Conservation (phyloP, 2,113 vertebrate species). For the Aviceda subcristata region DNA sequence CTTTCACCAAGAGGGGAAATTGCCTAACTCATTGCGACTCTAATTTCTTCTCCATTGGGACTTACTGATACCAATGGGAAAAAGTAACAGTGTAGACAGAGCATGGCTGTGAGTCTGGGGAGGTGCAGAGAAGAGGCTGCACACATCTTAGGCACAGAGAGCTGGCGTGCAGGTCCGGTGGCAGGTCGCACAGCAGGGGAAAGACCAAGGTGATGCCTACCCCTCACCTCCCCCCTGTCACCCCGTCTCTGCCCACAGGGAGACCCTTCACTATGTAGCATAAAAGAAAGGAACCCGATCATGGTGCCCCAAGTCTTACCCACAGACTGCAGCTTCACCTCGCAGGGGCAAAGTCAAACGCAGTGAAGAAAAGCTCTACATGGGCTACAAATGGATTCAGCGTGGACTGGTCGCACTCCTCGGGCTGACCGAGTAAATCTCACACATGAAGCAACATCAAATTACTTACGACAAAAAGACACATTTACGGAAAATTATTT, state of each 20-base stretch:
- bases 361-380: not conserved
- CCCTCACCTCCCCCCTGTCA: not conserved
- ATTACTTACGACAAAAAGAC: not conserved
- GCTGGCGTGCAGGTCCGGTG: not conserved
- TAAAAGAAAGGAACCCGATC: not conserved
- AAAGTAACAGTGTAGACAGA: not conserved
- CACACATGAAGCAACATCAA: not conserved
- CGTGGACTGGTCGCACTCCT: not conserved
- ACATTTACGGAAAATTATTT: not conserved
- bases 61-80: not conserved
- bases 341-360: accelerated
- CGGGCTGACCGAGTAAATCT: not conserved
- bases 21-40: not conserved
- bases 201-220: not conserved
- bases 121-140: not conserved
- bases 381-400: not conserved
- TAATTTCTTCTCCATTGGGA: not conserved
- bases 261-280: not conserved
- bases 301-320: accelerated
- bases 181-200: not conserved
- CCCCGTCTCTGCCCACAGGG: not conserved
- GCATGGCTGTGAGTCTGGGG: not conserved
- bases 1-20: not conserved
- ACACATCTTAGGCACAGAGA: not conserved
- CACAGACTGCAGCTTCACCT: not conserved